Evolutionary conservation across 2,113 vertebrate species (phyloP).

Genomic region (Platycercus adscitus): DNA sequence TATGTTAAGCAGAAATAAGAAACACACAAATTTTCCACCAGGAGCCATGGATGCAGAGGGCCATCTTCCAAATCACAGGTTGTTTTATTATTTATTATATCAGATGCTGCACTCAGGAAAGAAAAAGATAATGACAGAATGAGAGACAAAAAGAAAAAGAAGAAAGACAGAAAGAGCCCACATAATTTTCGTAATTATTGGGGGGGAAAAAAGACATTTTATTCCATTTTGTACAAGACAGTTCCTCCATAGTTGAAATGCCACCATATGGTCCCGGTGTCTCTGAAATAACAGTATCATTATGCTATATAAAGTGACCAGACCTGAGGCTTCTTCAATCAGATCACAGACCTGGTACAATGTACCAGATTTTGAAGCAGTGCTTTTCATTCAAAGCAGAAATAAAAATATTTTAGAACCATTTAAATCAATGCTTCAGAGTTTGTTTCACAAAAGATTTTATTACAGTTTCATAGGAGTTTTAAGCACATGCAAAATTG

Average conservation of each 20-base stretch:
- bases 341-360: neutral
- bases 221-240: neutral
- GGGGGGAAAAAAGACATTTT: fast-evolving
- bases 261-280: neutral
- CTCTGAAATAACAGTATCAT: neutral
- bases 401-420: neutral
- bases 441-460: neutral
- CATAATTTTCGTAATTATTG: neutral
- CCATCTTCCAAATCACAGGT: neutral
- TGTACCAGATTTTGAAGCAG: neutral
- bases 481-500: neutral
- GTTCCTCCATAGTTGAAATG: neutral
- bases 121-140: neutral
- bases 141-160: neutral
- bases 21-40: neutral
- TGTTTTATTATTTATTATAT: neutral
- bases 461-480: neutral
- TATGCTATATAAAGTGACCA: neutral
- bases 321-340: neutral
- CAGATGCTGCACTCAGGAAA: neutral
- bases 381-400: neutral
- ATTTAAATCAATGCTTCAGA: neutral
- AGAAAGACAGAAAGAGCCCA: neutral
- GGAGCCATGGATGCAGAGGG: neutral
- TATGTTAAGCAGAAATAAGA: neutral